These are phyloP conservation scores for Struthidea cinerea DNA, from an alignment of 2,113 vertebrate genomes.

Conservation along the genomic window DNA sequence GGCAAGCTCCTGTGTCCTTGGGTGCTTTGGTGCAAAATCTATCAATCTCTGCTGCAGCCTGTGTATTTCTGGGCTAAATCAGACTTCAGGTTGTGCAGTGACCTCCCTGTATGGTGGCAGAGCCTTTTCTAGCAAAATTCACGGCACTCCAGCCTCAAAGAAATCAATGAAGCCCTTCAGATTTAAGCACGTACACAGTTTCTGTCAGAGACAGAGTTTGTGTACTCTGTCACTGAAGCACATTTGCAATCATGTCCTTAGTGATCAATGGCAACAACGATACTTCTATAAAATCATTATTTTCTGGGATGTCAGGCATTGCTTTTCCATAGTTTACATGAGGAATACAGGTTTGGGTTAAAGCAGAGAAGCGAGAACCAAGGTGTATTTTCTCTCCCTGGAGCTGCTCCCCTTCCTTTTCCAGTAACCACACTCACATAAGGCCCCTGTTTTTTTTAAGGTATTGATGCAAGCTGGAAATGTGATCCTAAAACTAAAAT, in stretches of 20 bases:
- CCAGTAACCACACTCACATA: fast-evolving
- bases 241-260: fast-evolving
- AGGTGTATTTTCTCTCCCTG: not conserved
- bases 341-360: fast-evolving
- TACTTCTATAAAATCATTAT: not conserved
- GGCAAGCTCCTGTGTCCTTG: not conserved
- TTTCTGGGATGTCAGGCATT: not conserved
- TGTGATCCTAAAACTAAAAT: not conserved
- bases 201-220: not conserved
- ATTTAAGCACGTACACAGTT: fast-evolving
- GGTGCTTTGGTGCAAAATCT: not conserved
- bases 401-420: not conserved
- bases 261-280: not conserved
- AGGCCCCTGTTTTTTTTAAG: not conserved
- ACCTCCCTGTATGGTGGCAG: not conserved
- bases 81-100: not conserved
- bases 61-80: not conserved
- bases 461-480: not conserved
- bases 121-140: not conserved
- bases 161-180: no score
- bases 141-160: fast-evolving
- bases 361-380: not conserved
- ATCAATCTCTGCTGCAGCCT: not conserved
- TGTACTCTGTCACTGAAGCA: not conserved
- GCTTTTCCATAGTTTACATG: fast-evolving